Percentiles rank a stretch among this genome's conserved stretches.
phyloP scores from a whole-genome alignment of 2,113 vertebrate genomes.

The Alaudala cheleensis region DNA sequence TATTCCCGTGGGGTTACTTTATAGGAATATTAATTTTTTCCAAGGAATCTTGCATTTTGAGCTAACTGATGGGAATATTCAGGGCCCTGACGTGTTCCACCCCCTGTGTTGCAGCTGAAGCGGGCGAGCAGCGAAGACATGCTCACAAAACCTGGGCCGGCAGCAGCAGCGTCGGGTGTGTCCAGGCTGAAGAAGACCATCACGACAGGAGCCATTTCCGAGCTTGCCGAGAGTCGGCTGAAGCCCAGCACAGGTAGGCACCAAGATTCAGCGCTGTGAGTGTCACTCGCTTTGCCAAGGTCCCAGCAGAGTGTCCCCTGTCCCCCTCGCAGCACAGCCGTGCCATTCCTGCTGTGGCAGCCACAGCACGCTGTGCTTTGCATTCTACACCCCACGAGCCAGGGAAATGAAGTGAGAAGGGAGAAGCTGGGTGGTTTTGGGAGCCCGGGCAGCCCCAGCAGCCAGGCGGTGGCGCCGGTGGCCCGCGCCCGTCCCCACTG shows the following conservation, averaged over 20 bases:
- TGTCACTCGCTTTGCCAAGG: fast-evolving
- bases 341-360: too few relatives aligned
- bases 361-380: fast-evolving
- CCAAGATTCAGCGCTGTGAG: not conserved
- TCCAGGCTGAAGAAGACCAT: slow-evolving; percentile 89
- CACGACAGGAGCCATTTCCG: slow-evolving; percentile 88
- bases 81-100: not conserved
- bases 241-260: slow-evolving; percentile 80
- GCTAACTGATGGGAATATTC: not conserved
- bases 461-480: not conserved
- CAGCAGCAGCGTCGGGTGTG: slow-evolving; percentile 52
- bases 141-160: slow-evolving; percentile 82
- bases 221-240: slow-evolving; percentile 83
- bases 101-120: slow-evolving; percentile 80
- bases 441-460: not conserved
- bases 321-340: not conserved
- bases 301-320: fast-evolving
- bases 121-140: slow-evolving; percentile 93
- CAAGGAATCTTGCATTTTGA: not conserved
- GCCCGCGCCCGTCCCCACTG: not conserved
- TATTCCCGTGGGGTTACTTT: not conserved
- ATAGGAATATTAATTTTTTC: not conserved
- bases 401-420: fast-evolving
- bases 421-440: not conserved
- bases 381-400: fast-evolving